phyloP scores from a whole-genome alignment of 2,888 invertebrate genomes.

The Sycophila texana region DNA sequence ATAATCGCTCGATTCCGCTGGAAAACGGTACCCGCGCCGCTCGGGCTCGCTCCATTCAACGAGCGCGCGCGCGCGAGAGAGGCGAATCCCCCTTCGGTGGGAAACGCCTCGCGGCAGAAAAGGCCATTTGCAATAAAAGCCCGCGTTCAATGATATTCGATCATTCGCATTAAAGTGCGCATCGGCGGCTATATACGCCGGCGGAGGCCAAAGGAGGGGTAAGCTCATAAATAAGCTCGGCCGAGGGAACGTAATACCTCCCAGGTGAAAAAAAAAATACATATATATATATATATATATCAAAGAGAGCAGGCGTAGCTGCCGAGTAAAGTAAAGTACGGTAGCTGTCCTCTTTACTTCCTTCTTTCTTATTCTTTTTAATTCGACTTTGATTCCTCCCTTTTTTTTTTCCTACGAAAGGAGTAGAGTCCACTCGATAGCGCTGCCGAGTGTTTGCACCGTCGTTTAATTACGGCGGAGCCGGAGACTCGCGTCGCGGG shows the following conservation, averaged over 20 bases:
- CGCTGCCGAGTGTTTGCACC: too few species aligned
- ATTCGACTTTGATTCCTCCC: too few species aligned
- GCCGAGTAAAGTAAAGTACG: too few species aligned
- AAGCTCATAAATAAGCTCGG: conserved; percentile 26
- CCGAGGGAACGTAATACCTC: neutral
- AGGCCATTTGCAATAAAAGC: too few species aligned
- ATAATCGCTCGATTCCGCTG: conserved; percentile 40
- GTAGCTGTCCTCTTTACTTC: too few species aligned
- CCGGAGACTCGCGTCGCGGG: neutral
- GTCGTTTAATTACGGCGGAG: too few species aligned
- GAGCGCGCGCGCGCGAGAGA: neutral
- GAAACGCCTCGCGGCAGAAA: conserved; percentile 32
- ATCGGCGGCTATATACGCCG: conserved; percentile 8
- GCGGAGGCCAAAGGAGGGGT: conserved; percentile 7
- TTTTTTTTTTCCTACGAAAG: too few species aligned
- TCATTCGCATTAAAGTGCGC: conserved; percentile 47
- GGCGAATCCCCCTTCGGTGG: conserved; percentile 1
- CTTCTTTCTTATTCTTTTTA: too few species aligned
- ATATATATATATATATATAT: neutral
- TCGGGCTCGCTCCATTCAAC: conserved; percentile 5
- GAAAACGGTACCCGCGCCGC: conserved; percentile 29
- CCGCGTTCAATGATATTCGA: conserved; percentile 50
- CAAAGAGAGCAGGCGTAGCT: neutral
- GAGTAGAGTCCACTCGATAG: too few species aligned
- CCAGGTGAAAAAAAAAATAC: conserved; percentile 22